Evolutionary conservation across 2,797 vertebrate species (phyloP).

Genomic region (Scomberomorus guttatus): DNA sequence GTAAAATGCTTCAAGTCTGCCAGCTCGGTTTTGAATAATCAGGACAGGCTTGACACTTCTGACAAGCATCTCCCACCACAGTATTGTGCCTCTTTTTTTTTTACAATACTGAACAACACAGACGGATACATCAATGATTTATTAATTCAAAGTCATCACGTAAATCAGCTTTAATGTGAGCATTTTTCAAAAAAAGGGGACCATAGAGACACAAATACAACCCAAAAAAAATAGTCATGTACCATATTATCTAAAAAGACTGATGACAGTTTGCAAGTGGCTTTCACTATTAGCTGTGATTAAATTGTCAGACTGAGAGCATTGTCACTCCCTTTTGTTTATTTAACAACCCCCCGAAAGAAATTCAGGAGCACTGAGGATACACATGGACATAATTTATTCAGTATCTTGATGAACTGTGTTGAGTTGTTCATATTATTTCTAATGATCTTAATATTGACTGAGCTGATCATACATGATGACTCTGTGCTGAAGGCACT

Average conservation of each 20-base stretch:
- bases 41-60: background rate
- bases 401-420: constrained; percentile 23
- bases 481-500: constrained; percentile 19
- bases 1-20: background rate
- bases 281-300: background rate
- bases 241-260: background rate
- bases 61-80: background rate
- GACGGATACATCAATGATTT: background rate
- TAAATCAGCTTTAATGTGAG: background rate
- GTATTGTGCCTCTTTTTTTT: background rate
- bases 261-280: background rate
- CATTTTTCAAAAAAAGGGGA: background rate
- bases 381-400: constrained; percentile 7
- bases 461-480: constrained; percentile 26
- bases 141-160: background rate
- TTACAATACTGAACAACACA: background rate
- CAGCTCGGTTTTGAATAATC: background rate
- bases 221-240: background rate
- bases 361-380: constrained; percentile 6
- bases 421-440: constrained; percentile 24
- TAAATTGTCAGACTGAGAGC: background rate
- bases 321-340: constrained; percentile 10
- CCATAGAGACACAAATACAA: background rate
- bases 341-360: constrained; percentile 29
- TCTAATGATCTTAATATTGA: constrained; percentile 41